Percentiles rank a stretch among this genome's conserved stretches.
Evolutionary conservation across 2,888 invertebrate species (phyloP).

Genomic region (Dolichopus griseipennis): DNA sequence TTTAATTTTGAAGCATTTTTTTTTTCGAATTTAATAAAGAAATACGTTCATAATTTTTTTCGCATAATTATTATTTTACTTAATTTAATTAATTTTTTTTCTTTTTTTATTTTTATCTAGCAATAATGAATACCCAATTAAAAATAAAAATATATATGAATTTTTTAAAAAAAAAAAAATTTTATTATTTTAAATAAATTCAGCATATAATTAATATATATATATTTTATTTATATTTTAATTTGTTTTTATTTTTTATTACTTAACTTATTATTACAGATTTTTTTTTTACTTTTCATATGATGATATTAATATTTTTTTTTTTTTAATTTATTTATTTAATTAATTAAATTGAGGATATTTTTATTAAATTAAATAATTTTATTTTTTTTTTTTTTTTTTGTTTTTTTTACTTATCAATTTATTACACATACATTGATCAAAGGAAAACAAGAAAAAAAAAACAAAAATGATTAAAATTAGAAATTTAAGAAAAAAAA

Average conservation of each 20-base stretch:
- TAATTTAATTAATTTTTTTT: no score
- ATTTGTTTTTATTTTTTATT: background rate
- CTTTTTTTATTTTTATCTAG: background rate
- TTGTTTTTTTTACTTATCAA: background rate
- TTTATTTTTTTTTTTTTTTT: background rate
- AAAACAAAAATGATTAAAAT: background rate
- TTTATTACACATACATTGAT: constrained; percentile 3
- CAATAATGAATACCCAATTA: constrained; percentile 2
- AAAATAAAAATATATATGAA: background rate
- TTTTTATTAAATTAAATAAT: constrained; percentile 1
- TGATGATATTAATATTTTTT: background rate
- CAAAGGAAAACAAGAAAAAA: background rate
- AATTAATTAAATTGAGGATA: background rate
- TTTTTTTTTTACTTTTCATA: background rate
- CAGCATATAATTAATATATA: background rate
- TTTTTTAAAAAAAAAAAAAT: background rate
- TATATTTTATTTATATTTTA: background rate
- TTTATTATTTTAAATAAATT: background rate
- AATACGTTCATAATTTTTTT: no score
- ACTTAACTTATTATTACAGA: constrained; percentile 6
- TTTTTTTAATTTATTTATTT: background rate
- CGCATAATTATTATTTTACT: no score
- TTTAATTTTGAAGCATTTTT: no score
- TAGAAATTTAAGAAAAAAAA: background rate
- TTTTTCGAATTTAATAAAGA: no score